These are phyloP conservation scores for Potamilus streckersoni DNA, from an alignment of 1,140 invertebrate species.

Conservation along the genomic window DNA sequence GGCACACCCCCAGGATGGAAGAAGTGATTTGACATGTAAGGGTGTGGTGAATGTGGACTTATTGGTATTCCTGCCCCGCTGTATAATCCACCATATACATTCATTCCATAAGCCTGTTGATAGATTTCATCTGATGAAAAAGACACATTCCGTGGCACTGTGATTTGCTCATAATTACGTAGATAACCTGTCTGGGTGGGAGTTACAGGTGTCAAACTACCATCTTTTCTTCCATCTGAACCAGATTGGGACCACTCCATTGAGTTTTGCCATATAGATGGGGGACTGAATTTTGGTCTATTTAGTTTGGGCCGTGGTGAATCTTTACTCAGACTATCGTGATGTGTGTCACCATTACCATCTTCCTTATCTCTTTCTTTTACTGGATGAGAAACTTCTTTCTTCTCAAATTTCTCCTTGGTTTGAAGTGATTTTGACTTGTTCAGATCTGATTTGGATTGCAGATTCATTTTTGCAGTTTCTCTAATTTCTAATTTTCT, in stretches of 20 bases:
- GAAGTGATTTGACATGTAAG: too few species aligned
- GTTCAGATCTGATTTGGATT: constrained; percentile 1
- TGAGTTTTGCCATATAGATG: constrained; percentile 26
- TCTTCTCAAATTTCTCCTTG: constrained; percentile 1
- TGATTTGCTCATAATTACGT: constrained; percentile 47
- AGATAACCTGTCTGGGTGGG: constrained; percentile 2
- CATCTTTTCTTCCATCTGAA: too few species aligned
- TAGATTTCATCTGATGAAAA: constrained; percentile 57
- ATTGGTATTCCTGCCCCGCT: too few species aligned
- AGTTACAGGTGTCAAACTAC: too few species aligned
- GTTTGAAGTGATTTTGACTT: neutral
- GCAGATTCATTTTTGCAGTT: constrained; percentile 5
- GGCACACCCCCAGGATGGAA: too few species aligned
- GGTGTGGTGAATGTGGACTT: too few species aligned
- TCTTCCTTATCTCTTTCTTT: constrained; percentile 6
- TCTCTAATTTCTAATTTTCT: constrained; percentile 4
- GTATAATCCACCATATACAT: too few species aligned
- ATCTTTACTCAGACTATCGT: constrained; percentile 5
- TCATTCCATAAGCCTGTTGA: constrained; percentile 42
- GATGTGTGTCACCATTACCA: constrained; percentile 2
- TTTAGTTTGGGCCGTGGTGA: constrained; percentile 30
- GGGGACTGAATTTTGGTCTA: constrained; percentile 29
- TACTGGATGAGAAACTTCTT: constrained; percentile 1
- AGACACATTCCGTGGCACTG: constrained; percentile 41
- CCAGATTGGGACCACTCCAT: neutral